These are phyloP conservation scores for Numenius arquata DNA, from an alignment of 2,113 vertebrate species.

Conservation along the genomic window DNA sequence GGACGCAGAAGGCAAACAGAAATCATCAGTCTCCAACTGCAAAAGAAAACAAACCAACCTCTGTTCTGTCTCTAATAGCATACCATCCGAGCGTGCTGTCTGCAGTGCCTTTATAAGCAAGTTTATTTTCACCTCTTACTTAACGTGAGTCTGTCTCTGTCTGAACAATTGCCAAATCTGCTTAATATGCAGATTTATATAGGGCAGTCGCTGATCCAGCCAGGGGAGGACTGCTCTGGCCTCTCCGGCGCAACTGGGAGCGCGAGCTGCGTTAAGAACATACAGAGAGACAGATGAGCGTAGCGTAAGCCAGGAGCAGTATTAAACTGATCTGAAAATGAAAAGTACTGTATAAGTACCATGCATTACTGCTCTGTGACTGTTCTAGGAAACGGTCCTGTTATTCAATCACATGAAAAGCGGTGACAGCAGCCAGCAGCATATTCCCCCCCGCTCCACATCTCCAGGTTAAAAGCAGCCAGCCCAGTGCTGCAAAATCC, in stretches of 20 bases:
- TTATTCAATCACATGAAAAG: not conserved
- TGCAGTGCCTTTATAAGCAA: constrained; percentile 7
- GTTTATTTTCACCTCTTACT: constrained; percentile 29
- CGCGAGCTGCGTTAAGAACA: not conserved
- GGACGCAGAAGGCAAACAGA: not conserved
- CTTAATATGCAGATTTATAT: constrained; percentile 57
- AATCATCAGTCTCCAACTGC: not conserved
- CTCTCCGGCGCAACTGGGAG: not conserved
- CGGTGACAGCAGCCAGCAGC: not conserved
- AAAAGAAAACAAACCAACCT: not conserved
- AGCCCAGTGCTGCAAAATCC: not conserved
- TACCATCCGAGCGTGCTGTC: not conserved
- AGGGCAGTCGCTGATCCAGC: constrained; percentile 25
- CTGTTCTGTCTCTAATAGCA: not conserved
- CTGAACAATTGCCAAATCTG: constrained; percentile 47
- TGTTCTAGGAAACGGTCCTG: not conserved
- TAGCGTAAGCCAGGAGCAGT: not conserved
- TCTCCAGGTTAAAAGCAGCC: not conserved
- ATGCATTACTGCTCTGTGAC: not conserved
- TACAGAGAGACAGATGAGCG: not conserved
- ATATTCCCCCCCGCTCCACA: fast-evolving
- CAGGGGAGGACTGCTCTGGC: not conserved
- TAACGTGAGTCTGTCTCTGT: not conserved
- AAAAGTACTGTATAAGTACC: not conserved
- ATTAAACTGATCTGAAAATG: constrained; percentile 28